Evolutionary conservation across 30 jellyfish, hydroid and myxozoan species (phyloP), one percentile per base, ranked within the genome.

Genomic region (Clytia hemisphaerica): DNA sequence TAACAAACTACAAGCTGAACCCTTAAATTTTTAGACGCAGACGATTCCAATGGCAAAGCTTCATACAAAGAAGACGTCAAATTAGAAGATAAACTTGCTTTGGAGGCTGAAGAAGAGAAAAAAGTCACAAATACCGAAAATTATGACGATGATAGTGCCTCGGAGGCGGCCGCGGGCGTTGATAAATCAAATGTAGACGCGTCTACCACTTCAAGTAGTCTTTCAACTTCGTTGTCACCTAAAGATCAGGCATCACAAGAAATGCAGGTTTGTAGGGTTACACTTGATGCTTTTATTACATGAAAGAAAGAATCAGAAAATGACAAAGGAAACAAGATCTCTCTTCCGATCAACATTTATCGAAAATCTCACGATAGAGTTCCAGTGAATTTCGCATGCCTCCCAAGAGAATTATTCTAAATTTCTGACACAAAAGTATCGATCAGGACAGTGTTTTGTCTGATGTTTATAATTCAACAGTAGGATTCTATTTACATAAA

Each of bases 211-310:
- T 2, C 74, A 16, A 10, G 46, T 1, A 66, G 33, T 4, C 87
- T 89, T 6, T 61, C 95, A 12, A 72, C 97, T 27, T 71, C 95
- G n/a, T 61, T 89, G 37, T 89, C 98, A 14, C 98, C 98, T 0
- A 89, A 89, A 58, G 98, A 89, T 71, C 98, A 89, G 67, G 98
- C 98, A 34, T 80, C 98, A 28, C 98, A 89, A 53, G 98, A 89
- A 61, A 89, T 89, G 98, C 98, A 89, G 98, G 98, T 89, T n/a
- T n/a, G n/a, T n/a, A n/a, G n/a, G n/a, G n/a, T n/a, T 9, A 40
- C n/a, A 10, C 53, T 40, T 40, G 10, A 9, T n/a, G n/a, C n/a
- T 40, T 9, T 40, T 40, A 40, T n/a, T 40, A 40, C 10, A 10
- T n/a, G n/a, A n/a, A 9, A n/a, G n/a, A 9, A 40, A 10, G 10